These are phyloP conservation scores for Hemiprocne comata DNA, from an alignment of 2,113 vertebrate genomes.

Conservation along the genomic window DNA sequence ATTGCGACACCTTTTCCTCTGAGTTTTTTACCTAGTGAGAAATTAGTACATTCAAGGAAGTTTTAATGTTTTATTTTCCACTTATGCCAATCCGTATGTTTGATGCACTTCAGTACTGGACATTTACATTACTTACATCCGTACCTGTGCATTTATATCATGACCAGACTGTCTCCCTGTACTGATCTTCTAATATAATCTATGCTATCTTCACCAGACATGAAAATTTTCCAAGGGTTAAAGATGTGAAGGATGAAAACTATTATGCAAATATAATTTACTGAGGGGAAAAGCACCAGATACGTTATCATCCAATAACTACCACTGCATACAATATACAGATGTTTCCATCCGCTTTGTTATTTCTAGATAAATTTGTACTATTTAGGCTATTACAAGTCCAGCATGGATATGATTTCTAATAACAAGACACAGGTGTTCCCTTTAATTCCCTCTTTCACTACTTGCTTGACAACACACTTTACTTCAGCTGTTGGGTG, in stretches of 20 bases:
- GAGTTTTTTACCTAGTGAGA: background rate
- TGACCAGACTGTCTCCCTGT: background rate
- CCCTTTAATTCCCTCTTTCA: slow-evolving; percentile 49
- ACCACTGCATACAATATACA: background rate
- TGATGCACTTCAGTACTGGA: accelerated
- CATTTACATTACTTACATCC: background rate
- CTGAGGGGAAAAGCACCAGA: background rate
- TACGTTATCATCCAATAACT: background rate
- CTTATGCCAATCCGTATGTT: background rate
- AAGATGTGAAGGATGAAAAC: background rate
- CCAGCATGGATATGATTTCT: slow-evolving; percentile 52
- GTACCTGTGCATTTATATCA: background rate
- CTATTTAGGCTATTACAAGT: slow-evolving; percentile 60
- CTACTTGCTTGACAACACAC: slow-evolving; percentile 37
- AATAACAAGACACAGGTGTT: slow-evolving; percentile 69
- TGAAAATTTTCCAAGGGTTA: background rate
- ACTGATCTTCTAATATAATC: background rate
- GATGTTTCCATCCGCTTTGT: slow-evolving; percentile 52
- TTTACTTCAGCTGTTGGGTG: slow-evolving; percentile 52
- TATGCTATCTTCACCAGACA: background rate
- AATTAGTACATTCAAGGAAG: background rate
- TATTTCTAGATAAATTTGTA: slow-evolving; percentile 54
- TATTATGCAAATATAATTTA: slow-evolving; percentile 1
- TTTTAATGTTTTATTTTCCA: background rate
- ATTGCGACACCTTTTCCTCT: background rate